A percentile compares a stretch with the other conserved stretches of the same genome.
phyloP scores from a whole-genome alignment of 2,113 vertebrate genomes.

The Serinus canaria region DNA sequence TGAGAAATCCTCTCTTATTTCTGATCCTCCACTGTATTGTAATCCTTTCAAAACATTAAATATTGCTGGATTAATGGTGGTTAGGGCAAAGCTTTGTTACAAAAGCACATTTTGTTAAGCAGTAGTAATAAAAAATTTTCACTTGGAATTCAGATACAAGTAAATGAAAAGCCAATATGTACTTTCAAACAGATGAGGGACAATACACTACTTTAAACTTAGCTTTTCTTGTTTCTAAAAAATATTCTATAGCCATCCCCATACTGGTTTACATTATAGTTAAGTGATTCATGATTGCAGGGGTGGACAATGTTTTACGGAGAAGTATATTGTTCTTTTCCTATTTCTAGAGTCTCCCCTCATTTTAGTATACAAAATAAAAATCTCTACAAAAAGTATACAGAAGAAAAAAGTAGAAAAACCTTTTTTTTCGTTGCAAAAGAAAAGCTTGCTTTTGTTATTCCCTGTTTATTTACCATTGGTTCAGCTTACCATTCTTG shows the following conservation, averaged over 20 bases:
- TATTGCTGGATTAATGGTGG: neutral
- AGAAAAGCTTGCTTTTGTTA: neutral
- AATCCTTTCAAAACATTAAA: slow-evolving; percentile 17
- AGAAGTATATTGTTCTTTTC: accelerated
- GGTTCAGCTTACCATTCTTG: neutral
- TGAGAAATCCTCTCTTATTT: slow-evolving; percentile 34
- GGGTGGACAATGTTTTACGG: accelerated
- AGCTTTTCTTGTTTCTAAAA: neutral
- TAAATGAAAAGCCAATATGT: neutral
- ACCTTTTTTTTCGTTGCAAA: neutral
- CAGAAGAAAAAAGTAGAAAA: neutral
- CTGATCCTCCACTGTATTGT: neutral
- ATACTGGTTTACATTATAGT: neutral
- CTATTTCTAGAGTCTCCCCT: neutral
- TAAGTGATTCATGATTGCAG: neutral
- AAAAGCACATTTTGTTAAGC: neutral
- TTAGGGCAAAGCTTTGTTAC: neutral
- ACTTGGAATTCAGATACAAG: neutral
- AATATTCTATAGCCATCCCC: neutral
- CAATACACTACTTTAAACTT: neutral
- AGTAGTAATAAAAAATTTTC: neutral
- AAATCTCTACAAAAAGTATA: neutral
- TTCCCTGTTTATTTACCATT: neutral
- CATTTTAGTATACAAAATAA: neutral
- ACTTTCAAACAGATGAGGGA: neutral